Evolutionary conservation across 1,140 invertebrate genomes (phyloP), one percentile per base, ranked within the genome.

Genomic region (Drosophila paulistorum): DNA sequence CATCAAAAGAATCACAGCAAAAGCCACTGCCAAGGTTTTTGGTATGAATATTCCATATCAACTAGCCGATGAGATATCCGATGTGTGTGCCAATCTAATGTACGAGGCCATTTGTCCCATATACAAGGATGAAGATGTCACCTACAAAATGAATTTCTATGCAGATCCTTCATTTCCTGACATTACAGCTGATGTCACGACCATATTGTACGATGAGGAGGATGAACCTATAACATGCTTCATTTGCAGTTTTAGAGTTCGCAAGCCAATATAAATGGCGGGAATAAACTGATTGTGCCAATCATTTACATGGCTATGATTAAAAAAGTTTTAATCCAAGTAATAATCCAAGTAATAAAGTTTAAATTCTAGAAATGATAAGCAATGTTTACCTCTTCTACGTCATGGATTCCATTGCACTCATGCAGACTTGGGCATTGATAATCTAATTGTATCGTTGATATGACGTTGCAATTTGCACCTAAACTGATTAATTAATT

Each of bases 41-140:
- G 90, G 90, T 11, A 68, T 91, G 60, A 80, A 71, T n/a, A 26
- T 91, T 17, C 87, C 83, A 0, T 91, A 91, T 30, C 63, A 26
- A 1, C 57, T 92, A 14, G 76, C 82, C 61, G 89, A 87, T 0
- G 89, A 91, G 0, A 74, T 87, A 0, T 73, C 84, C 30, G 59
- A 91, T 69, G 90, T 91, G 6, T 91, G 91, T 54, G 5, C 3
- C 0, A 91, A 91, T 72, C 74, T 91, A 1, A 30, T 90, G 35
- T 71, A 91, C 17, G 90, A 78, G 2, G 81, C 81, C 48, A 76
- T 76, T 6, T 92, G 91, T 67, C 91, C 91, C 17, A 81, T 92
- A n/a, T 60, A 90, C 39, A 75, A 82, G 51, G 71, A 69, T 26
- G 91, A 92, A 65, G 90, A 91, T 71, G 91, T 77, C 10, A 77